These are phyloP conservation scores for Sipha flava DNA, from an alignment of 1,140 invertebrate species.

Conservation along the genomic window DNA sequence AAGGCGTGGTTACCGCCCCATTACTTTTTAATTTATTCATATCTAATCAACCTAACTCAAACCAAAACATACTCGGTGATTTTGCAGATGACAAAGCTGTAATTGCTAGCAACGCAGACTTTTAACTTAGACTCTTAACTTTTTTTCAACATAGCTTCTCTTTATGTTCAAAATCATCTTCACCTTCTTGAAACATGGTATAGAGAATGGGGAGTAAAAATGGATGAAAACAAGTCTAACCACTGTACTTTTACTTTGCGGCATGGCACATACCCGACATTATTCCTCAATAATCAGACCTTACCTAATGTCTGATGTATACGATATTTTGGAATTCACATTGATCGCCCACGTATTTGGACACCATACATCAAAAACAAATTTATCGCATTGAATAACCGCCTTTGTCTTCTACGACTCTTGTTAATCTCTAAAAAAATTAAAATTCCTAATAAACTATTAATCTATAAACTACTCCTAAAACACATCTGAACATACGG, in stretches of 20 bases:
- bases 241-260: background rate
- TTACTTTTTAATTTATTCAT: too few relatives aligned
- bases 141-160: too few relatives aligned
- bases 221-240: background rate
- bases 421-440: background rate
- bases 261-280: background rate
- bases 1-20: too few relatives aligned
- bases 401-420: background rate
- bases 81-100: too few relatives aligned
- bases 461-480: background rate
- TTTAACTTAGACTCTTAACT: too few relatives aligned
- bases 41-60: too few relatives aligned
- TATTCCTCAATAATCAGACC: background rate
- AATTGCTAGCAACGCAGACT: too few relatives aligned
- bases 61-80: too few relatives aligned
- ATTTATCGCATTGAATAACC: too few relatives aligned
- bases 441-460: background rate
- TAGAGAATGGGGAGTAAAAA: background rate
- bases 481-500: too few relatives aligned
- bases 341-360: background rate
- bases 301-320: background rate
- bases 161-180: background rate
- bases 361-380: background rate
- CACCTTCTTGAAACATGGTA: background rate
- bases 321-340: background rate